Evolutionary conservation across 2,888 invertebrate species (phyloP), one percentile per base, ranked within the genome.

Genomic region (Apoderus coryli): DNA sequence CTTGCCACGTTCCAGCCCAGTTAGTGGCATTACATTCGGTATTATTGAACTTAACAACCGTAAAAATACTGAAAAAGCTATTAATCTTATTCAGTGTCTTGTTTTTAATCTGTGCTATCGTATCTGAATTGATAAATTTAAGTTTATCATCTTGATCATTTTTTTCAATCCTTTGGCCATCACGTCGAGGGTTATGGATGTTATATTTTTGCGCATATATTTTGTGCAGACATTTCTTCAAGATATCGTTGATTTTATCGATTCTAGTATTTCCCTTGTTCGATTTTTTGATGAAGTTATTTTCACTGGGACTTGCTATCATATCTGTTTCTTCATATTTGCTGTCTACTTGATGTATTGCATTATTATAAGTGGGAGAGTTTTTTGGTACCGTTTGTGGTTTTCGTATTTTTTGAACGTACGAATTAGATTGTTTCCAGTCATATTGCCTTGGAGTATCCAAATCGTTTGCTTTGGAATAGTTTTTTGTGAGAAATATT

Each of bases 41-140:
- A 46, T 79, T 76, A 27, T 72, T 64, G 49, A 80, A 78, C 47
- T 75, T 65, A 4, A 80, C 66, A 5, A 79, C 67, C 37, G 77
- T 71, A 43, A 79, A 77, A 5, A 80, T 60, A 49, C 72, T 76
- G 25, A 79, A 58, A 46, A 79, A 71, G 13, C 56, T 53, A 25
- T 57, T 57, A 4, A 52, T 47, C 16, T 54, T 49, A 14, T 39
- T 39, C 14, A 50, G 41, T 1, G 56, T 54, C 22, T 54, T 54
- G 36, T 55, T 56, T 35, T 54, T 54, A 10, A 45, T 35, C 6
- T 31, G 28, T 37, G 37, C 38, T 4, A 44, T 22, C 3, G 38
- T 22, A 22, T 29, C 37, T 6, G 31, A 29, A 9, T 38, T 42
- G 4, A 50, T 37, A 14, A 45, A 40, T 39, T 50, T 50, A 3